Percentiles rank a stretch among this genome's conserved stretches.
Conservation (phyloP, 2,113 vertebrate species). For the Aptenodytes patagonicus region DNA sequence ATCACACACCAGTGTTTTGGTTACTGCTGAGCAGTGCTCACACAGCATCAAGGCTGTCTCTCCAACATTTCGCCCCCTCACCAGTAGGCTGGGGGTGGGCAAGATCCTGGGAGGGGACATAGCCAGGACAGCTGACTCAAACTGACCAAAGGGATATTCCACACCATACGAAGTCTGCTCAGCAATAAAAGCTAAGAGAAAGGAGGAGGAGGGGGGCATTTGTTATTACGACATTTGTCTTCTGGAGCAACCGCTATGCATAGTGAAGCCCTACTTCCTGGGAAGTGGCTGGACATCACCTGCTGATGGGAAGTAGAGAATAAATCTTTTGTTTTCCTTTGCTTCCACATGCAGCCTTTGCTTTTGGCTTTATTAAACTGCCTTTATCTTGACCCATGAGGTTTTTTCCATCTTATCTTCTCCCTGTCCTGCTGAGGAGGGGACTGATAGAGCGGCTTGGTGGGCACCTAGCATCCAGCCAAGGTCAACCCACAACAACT, state of each 20-base stretch:
- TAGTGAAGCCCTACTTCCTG: background rate
- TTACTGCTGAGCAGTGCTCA: background rate
- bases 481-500: background rate
- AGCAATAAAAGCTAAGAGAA: background rate
- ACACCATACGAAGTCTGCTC: background rate
- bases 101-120: background rate
- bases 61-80: background rate
- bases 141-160: background rate
- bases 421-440: background rate
- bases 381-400: background rate
- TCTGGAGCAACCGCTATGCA: background rate
- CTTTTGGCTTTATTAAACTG: background rate
- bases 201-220: background rate
- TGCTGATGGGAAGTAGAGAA: background rate
- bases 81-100: background rate
- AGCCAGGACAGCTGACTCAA: background rate
- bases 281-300: background rate
- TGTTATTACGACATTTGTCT: background rate
- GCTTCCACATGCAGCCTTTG: background rate
- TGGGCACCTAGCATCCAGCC: background rate
- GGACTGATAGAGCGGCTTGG: background rate
- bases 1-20: background rate
- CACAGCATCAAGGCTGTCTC: background rate
- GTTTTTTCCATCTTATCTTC: background rate
- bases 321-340: background rate